A percentile compares a stretch with the other conserved stretches of the same genome.
phyloP scores from a whole-genome alignment of 2,113 vertebrate species.

The Sprattus sprattus region DNA sequence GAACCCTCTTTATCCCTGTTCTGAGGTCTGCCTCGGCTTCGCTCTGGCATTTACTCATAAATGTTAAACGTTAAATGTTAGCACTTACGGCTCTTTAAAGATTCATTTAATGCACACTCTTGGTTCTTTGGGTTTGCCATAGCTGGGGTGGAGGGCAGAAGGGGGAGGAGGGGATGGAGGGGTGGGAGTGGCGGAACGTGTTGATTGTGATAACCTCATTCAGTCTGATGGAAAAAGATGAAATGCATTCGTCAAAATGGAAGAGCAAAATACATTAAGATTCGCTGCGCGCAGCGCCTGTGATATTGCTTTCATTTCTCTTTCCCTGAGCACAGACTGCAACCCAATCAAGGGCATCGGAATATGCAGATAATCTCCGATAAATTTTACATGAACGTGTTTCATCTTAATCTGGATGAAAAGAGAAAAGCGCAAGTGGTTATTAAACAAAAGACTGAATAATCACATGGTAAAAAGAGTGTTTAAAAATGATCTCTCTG shows the following conservation, averaged over 20 bases:
- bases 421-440: conserved; percentile 49
- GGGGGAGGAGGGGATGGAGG: not conserved
- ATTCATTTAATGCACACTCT: conserved; percentile 50
- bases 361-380: conserved; percentile 66
- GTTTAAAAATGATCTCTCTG: conserved; percentile 55
- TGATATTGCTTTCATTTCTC: conserved; percentile 56
- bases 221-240: conserved; percentile 43
- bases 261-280: conserved; percentile 48
- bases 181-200: conserved; percentile 27
- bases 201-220: conserved; percentile 51
- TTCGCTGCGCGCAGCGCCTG: conserved; percentile 42
- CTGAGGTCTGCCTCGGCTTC: conserved; percentile 22
- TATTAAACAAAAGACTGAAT: conserved; percentile 69
- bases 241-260: conserved; percentile 57
- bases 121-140: conserved; percentile 39
- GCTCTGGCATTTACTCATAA: conserved; percentile 43
- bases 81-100: conserved; percentile 65
- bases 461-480: conserved; percentile 33
- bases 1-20: conserved; percentile 6
- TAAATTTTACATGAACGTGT: conserved; percentile 70
- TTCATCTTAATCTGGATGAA: conserved; percentile 58
- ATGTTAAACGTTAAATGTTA: conserved; percentile 60
- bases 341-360: conserved; percentile 63
- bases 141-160: conserved; percentile 50
- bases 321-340: conserved; percentile 53